Evolutionary conservation across 1,140 invertebrate species (phyloP), one percentile per base, ranked within the genome.

Genomic region (Leptinotarsa undecemlineata): DNA sequence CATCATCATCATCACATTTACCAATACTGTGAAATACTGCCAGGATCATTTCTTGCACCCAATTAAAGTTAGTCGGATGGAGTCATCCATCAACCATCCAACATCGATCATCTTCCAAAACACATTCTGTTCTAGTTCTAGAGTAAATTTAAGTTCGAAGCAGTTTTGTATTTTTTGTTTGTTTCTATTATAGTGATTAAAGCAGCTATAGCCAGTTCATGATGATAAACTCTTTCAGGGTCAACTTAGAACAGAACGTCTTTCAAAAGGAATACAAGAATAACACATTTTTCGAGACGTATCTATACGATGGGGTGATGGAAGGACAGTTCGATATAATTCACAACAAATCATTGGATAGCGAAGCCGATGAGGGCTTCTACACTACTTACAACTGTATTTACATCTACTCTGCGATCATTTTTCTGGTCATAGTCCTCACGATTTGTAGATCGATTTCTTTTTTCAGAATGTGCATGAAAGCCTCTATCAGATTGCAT

Each of bases 401-500:
- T 42, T 86, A 84, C 68, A 81, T 85, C 20, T 89, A 89, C 75
- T 80, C 85, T 0, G 82, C 77, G 3, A 85, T 90, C 4, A 85
- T 89, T 2, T 17, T 81, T 0, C 77, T 82, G 0, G 81, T 89
- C 42, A 86, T 92, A 2, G 71, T 88, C 3, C 68, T 91, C 2
- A 90, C 91, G 3, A 79, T 92, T 11, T 76, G 88, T 0, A 85
- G 94, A 78, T 93, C 93, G 0, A 88, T 92, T 17, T 82, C 90
- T 8, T 95, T 95, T 82, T 95, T 94, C 80, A 84, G 87, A 20
- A 86, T 93, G 68, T 93, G 92, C 71, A 93, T 95, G 89, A 87
- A 86, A 70, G 91, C 93, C 6, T 80, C 80, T 11, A 69, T 77
- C 15, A 79, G 68, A 20, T 64, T 96, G 3, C 96, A 98, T 81